Evolutionary conservation across 2,888 invertebrate species (phyloP), one percentile per base, ranked within the genome.

Genomic region (Choreutis nemorana): DNA sequence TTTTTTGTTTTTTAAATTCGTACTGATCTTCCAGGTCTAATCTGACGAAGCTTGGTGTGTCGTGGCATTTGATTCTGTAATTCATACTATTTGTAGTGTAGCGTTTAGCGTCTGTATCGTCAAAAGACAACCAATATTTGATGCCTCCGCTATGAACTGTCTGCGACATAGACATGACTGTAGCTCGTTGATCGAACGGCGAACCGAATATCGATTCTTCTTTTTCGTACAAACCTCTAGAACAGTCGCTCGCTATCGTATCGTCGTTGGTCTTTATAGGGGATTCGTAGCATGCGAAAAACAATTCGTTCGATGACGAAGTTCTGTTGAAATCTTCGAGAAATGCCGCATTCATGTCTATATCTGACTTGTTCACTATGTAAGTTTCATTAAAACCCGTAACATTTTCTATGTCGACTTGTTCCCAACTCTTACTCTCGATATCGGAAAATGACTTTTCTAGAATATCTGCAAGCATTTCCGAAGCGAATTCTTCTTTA

Each of bases 91-190:
- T n/a, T n/a, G n/a, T n/a, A n/a, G n/a, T n/a, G n/a, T n/a, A n/a
- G n/a, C n/a, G 6, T 27, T 28, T n/a, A n/a, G n/a, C n/a, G n/a
- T n/a, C n/a, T n/a, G n/a, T n/a, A 8, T 73, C 68, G 23, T 78
- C 73, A 30, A 79, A 79, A 0, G 77, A 78, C 0, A 79, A 18
- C 79, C 79, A 79, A 24, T 72, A 79, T 37, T 77, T 79, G 0
- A 77, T 46, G 0, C 79, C 79, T 0, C 78, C 75, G 0, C 48
- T 55, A 21, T 71, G 60, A 25, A 55, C 60, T 0, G 56, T 72
- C 22, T 68, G 77, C 0, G 72, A 71, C 71, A 79, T 79, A 0
- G 77, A 50, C 14, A 75, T 52, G 0, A 78, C 57, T 1, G 66
- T 48, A 0, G 60, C 46, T 28, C 48, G 54, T 36, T 56, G 73